Evolutionary conservation across 1,140 invertebrate genomes (phyloP).

Genomic region (Zaprionus tsacasi): DNA sequence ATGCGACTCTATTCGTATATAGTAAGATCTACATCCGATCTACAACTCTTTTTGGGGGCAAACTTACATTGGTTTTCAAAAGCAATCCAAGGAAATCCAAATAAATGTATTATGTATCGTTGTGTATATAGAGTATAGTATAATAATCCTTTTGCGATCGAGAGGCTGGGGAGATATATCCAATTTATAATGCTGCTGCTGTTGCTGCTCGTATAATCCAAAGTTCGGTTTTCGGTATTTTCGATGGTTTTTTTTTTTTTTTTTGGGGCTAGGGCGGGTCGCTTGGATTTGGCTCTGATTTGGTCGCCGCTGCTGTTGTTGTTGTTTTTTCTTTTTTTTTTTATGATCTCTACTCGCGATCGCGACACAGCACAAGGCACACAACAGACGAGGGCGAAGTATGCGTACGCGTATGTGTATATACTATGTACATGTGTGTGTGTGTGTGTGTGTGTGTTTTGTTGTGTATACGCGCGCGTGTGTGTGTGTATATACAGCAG

Average conservation of each 20-base stretch:
- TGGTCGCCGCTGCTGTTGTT: constrained; percentile 28
- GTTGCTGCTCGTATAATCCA: constrained; percentile 54
- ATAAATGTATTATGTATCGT: constrained; percentile 5
- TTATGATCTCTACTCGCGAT: constrained; percentile 45
- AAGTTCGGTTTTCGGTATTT: constrained; percentile 22
- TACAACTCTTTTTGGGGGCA: not conserved
- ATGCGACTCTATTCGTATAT: not conserved
- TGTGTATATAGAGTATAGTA: not conserved
- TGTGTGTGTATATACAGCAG: constrained; percentile 17
- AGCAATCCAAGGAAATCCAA: constrained; percentile 68
- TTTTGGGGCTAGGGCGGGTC: constrained; percentile 12
- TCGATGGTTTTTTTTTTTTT: not conserved
- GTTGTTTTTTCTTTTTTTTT: constrained; percentile 32
- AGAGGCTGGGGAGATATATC: constrained; percentile 31
- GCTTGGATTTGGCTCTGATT: constrained; percentile 40
- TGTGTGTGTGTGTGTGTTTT: not conserved
- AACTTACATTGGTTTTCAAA: constrained; percentile 83
- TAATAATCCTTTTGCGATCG: constrained; percentile 34
- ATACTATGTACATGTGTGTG: constrained; percentile 14
- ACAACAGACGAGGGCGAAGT: constrained; percentile 26
- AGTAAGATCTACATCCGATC: not conserved
- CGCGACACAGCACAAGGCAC: constrained; percentile 27
- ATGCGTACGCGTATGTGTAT: constrained; percentile 6
- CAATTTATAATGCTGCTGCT: constrained; percentile 56
- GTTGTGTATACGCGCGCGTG: not conserved